Evolutionary conservation across 2,888 invertebrate genomes (phyloP), one percentile per base, ranked within the genome.

Genomic region (Caenorhabditis zanzibari): DNA sequence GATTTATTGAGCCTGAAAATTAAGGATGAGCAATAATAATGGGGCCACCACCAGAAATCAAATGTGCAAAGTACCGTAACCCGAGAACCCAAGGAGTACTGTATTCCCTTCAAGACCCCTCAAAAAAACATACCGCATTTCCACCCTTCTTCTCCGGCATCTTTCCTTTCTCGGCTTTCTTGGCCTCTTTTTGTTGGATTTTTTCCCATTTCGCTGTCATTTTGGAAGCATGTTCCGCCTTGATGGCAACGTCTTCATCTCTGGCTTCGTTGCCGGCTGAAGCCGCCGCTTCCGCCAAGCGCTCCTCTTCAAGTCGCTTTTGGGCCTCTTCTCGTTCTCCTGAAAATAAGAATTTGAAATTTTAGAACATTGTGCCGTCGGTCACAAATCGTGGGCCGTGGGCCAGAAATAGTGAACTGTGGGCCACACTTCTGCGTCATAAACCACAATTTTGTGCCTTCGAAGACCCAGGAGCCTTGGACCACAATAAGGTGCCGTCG

Each of bases 141-240:
- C 71, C 75, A 4, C 76, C 32, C 47, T 83, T 86, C 85, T 88
- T 89, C 52, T 86, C 86, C 6, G 92, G 92, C 92, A 92, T 92
- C 73, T 89, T 87, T 16, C 85, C 80, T 68, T 92, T 92, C 69
- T 91, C 89, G 16, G 92, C 92, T 75, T 92, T 92, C 75, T 92
- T 92, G n/a, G 92, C 92, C 85, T 92, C 92, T 68, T 92, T 92
- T 44, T 88, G 88, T 35, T 92, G 89, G 66, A 92, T 91, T 79
- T 92, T 92, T 82, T 92, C 92, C 92, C 92, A 92, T 77, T 92
- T 92, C 1, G 91, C 91, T 9, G 92, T 86, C 92, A 92, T 92
- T 75, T 92, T 92, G 6, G 90, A 88, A 1, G 92, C 92, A 63
- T 92, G 92, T 22, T 91, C 92, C 12, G 92, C 91, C 76, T 88